Evolutionary conservation across 2,113 vertebrate genomes (phyloP).

Genomic region (Coryphaenoides rupestris): DNA sequence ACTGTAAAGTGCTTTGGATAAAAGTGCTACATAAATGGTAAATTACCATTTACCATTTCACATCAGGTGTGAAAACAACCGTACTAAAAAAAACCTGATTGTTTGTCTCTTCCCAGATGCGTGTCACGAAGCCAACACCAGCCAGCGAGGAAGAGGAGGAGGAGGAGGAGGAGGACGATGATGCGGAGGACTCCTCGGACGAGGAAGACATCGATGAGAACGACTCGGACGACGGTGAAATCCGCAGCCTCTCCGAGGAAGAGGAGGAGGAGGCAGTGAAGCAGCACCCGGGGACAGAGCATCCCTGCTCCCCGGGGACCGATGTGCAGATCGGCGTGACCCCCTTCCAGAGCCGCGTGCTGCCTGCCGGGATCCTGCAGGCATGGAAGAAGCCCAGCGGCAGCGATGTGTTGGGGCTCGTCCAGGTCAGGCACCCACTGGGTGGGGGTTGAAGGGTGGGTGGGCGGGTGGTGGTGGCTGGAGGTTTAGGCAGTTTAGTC

Average conservation of each 20-base stretch:
- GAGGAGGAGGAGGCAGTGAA: conserved; percentile 15
- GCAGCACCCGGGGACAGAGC: not conserved
- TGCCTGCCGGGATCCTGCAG: conserved; percentile 77
- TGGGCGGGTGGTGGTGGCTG: no score
- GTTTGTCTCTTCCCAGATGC: conserved; percentile 45
- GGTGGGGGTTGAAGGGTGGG: no score
- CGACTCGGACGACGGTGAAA: not conserved
- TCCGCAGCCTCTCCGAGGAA: not conserved
- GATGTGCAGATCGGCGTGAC: conserved; percentile 63
- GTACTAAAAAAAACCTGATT: no score
- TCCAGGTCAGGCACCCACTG: conserved; percentile 73
- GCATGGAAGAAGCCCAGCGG: conserved; percentile 66
- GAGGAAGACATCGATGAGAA: conserved; percentile 1
- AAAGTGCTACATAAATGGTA: no score
- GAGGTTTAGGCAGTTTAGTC: no score
- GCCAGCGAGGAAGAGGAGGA: conserved; percentile 26
- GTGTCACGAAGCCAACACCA: conserved; percentile 53
- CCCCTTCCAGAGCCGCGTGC: conserved; percentile 76
- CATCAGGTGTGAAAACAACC: no score
- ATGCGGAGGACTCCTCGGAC: conserved; percentile 13
- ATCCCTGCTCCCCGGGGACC: not conserved
- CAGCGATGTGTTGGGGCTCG: conserved; percentile 62
- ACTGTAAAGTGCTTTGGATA: no score
- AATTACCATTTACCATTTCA: no score
- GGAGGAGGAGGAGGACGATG: conserved; percentile 35